Base-by-base conservation (phyloP, 1,140 invertebrate genomes). In the Palaemon carinicauda region DNA sequence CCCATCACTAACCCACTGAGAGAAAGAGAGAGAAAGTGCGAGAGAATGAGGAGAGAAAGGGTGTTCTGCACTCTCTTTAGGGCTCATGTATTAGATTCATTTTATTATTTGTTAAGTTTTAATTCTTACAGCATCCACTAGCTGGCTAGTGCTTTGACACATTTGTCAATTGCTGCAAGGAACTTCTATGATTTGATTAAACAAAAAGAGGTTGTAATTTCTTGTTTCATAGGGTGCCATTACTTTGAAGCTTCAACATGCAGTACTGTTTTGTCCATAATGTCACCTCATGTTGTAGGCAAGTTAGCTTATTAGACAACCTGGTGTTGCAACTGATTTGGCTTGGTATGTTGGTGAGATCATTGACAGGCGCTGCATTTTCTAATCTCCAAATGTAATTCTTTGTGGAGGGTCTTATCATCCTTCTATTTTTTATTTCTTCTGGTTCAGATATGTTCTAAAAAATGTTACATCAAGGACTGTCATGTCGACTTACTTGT, bases 71-170 rank as follows among this genome's bases (percentile, higher is more conserved):
- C 78, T 33, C 71, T 83, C 82, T 24, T 17, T 75, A 69, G 81
- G 50, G 51, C 81, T 27, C 29, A 31, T 75, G 81, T 86, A 74
- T 78, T 27, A 54, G 17, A 31, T n/a, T 33, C 80, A 69, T 77
- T 79, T 65, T 41, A 73, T 80, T 54, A 51, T 52, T 52, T 80
- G 78, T 80, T 69, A 24, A 41, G 69, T n/a, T 71, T 86, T 79
- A 86, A 52, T 51, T 80, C 60, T 80, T 31, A 73, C 60, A 41
- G 73, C 41, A 53, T 31, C 29, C 84, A 86, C 84, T 86, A 86
- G 84, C 84, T 80, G 84, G 84, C 84, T 86, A 86, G 84, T 86
- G 84, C 80, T 51, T 54, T 80, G 41, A 80, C 21, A 24, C n/a
- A 15, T 27, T 69, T 69, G 29, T 69, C 41, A 41, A 4, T 41